A percentile compares a stretch with the other conserved stretches of the same genome.
Evolutionary conservation across 2,797 vertebrate genomes (phyloP).

Genomic region (Etheostoma nigrum): DNA sequence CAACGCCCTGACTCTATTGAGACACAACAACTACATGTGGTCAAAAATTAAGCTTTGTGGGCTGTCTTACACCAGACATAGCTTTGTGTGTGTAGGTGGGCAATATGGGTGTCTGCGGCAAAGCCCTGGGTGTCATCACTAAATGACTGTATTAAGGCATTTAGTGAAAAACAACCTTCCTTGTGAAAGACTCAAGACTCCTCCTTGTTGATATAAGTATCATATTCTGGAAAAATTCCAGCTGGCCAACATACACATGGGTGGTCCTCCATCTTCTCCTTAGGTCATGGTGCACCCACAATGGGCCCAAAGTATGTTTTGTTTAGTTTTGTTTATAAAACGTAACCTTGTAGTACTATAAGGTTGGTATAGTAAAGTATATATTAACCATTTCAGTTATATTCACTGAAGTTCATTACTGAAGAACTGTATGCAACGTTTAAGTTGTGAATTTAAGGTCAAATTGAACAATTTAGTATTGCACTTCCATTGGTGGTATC

Average conservation of each 20-base stretch:
- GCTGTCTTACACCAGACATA: conserved; percentile 3
- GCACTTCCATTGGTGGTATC: background rate
- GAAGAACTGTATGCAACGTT: background rate
- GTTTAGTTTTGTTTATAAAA: conserved; percentile 7
- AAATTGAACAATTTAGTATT: background rate
- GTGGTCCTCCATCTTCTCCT: background rate
- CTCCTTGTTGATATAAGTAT: conserved; percentile 18
- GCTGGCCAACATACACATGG: background rate
- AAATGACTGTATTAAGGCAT: background rate
- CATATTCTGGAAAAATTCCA: conserved; percentile 1
- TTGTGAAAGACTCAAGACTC: conserved; percentile 20
- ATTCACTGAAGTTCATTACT: background rate
- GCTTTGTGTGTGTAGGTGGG: conserved; percentile 21
- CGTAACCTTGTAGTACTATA: background rate
- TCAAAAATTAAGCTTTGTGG: conserved; percentile 31
- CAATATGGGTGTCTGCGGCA: background rate
- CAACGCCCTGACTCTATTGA: conserved; percentile 18
- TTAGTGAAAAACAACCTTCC: conserved; percentile 14
- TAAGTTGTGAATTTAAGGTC: background rate
- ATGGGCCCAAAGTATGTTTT: background rate
- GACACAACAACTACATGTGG: conserved; percentile 10
- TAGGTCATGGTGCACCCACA: background rate
- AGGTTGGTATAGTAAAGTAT: background rate
- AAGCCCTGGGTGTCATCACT: conserved; percentile 25
- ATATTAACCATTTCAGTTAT: background rate